Base-by-base conservation (phyloP, 2,113 vertebrate species). In the Callopanchax toddi region DNA sequence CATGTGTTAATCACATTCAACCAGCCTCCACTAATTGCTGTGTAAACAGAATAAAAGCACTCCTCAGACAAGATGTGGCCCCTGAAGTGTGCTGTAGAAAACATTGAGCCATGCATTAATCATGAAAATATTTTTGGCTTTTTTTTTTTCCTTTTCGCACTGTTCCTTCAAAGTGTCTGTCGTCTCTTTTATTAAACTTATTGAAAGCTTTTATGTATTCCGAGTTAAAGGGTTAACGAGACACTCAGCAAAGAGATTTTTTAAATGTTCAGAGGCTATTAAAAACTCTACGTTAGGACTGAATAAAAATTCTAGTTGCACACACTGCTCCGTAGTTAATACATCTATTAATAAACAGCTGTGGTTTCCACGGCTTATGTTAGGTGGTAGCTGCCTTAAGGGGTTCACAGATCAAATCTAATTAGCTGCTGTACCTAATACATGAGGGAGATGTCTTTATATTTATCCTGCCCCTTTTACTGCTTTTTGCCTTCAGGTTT, bases 361-460 rank as follows among this genome's bases (percentile, higher is more conserved):
- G 42, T 60, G 42, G 69, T 57, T 76, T 74, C 63, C 53, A 48
- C 11, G 23, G 54, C 65, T 72, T 72, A 79, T 79, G 67, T 64
- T 67, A 76, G 77, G 77, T 53, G 79, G 74, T 61, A 29, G 70
- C 34, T 59, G 64, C 62, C 84, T 76, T 40, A 2, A 64, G 32
- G 76, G 81, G 65, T 69, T 73, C 77, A 75, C 78, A 83, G 77
- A 82, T 87, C 74, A 83, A 66, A 86, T 86, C 83, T 84, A 87
- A 90, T 89, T 89, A 89, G 67, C 73, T 16, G 55, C 71, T 6
- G 56, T 66, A 70, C 23, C 72, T 60, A 72, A 84, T 72, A 68
- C 82, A 79, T 60, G 56, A 67, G 82, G 67, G 82, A 74, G 67
- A 80, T 74, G 76, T 67, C 83, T 89, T 82, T 60, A 82, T 89